Conservation (phyloP, 2,113 vertebrate species). For the Oceanites oceanicus region DNA sequence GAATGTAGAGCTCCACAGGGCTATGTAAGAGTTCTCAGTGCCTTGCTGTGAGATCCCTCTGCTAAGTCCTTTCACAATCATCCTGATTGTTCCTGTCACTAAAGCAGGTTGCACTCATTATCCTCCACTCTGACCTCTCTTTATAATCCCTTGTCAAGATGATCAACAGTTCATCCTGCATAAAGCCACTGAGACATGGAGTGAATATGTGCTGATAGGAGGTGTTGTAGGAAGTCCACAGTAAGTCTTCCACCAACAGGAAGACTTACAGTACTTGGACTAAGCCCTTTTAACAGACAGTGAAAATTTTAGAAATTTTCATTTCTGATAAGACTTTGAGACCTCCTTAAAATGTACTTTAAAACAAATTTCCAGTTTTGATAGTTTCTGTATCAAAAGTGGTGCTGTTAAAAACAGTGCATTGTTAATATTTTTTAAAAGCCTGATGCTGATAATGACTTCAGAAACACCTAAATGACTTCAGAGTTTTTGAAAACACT, state of each 20-base stretch:
- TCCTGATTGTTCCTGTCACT: neutral
- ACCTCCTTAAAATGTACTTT: neutral
- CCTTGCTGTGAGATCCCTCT: neutral
- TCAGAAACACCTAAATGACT: neutral
- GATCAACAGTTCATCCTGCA: neutral
- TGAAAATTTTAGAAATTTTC: neutral
- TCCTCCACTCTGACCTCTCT: neutral
- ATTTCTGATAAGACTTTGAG: neutral
- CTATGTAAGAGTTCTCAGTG: neutral
- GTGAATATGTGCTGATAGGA: neutral
- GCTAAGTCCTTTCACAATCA: neutral
- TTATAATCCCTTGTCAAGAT: neutral
- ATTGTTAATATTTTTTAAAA: neutral
- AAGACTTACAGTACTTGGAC: neutral
- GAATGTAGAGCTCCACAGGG: neutral
- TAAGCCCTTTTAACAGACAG: neutral
- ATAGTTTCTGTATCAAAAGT: neutral
- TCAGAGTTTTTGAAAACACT: neutral
- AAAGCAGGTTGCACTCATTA: neutral
- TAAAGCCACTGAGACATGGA: neutral
- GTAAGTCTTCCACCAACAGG: too few relatives aligned
- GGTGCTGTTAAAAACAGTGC: neutral
- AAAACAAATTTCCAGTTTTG: neutral
- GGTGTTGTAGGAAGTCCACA: neutral
- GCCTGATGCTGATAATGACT: neutral